Evolutionary conservation across 1,140 invertebrate genomes (phyloP).

Genomic region (Mycetomoellerius zeteki): DNA sequence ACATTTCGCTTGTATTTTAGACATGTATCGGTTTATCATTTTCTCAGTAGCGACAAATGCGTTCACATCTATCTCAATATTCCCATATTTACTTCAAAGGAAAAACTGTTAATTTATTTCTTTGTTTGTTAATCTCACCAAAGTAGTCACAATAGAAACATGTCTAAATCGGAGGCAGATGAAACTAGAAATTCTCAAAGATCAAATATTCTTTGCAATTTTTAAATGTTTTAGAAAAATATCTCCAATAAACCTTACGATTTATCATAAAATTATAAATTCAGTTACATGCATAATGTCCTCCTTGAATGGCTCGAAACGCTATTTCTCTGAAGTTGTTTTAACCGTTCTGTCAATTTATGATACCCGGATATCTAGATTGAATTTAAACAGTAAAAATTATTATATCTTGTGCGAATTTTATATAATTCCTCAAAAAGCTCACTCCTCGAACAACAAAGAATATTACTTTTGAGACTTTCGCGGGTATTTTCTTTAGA

Average conservation of each 20-base stretch:
- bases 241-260: background rate
- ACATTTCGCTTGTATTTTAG: background rate
- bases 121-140: background rate
- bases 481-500: too few species aligned
- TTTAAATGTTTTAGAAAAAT: background rate
- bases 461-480: too few species aligned
- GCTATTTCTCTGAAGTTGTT: background rate
- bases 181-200: conserved; percentile 6
- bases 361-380: too few species aligned
- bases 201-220: background rate
- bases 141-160: conserved; percentile 3
- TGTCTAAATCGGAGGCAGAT: conserved; percentile 9
- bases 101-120: conserved; percentile 20
- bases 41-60: background rate
- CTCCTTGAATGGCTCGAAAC: background rate
- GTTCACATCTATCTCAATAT: background rate
- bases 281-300: background rate
- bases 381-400: too few species aligned
- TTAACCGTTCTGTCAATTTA: too few species aligned
- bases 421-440: too few species aligned
- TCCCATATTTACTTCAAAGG: conserved; percentile 9
- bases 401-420: too few species aligned
- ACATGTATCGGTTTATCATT: conserved; percentile 25
- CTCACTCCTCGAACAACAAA: too few species aligned
- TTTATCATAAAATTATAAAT: conserved; percentile 22